Evolutionary conservation across 1,140 invertebrate genomes (phyloP), one percentile per base, ranked within the genome.

Genomic region (Anoplophora glabripennis): DNA sequence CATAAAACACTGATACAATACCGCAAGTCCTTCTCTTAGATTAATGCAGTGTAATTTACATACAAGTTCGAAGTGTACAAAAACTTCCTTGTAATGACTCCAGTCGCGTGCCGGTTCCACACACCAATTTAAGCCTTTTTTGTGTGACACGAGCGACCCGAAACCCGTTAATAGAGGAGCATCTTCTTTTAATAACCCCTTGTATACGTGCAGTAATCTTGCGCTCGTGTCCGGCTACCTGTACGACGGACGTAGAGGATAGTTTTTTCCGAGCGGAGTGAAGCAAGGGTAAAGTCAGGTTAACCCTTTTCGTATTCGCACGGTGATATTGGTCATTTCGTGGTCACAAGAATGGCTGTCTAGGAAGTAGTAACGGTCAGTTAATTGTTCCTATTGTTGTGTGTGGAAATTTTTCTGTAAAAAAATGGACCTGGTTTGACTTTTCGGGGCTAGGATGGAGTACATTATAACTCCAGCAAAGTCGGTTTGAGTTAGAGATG

Each of bases 161-260:
- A 55, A 55, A 28, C 21, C 21, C 21, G 21, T 28, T 28, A 28
- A 28, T 44, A 45, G 53, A 41, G 57, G 55, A 45, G 64, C 55
- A 65, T 65, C 64, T 62, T 65, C 64, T 59, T 65, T 65, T 65
- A 65, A 65, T 59, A 47, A 42, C 51, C 53, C 53, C 42, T 9
- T 35, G 18, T 28, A n/a, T 11, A 15, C 12, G n/a, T 17, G 28
- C 28, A 46, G 12, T 46, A 46, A 46, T 21, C 44, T 46, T 21
- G 17, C 17, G 28, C 44, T 17, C 44, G 44, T 46, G 44, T 46
- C 44, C 44, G 17, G 18, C 44, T 46, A 46, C 44, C 44, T 46
- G 44, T 17, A 18, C 21, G 21, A 14, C 15, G 18, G 21, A 14
- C 15, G 18, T 21, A 46, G 17, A 46, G 44, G 44, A 46, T 10